Conservation (phyloP, 2,797 vertebrate genomes). For the Hyperoplus lanceolatus region DNA sequence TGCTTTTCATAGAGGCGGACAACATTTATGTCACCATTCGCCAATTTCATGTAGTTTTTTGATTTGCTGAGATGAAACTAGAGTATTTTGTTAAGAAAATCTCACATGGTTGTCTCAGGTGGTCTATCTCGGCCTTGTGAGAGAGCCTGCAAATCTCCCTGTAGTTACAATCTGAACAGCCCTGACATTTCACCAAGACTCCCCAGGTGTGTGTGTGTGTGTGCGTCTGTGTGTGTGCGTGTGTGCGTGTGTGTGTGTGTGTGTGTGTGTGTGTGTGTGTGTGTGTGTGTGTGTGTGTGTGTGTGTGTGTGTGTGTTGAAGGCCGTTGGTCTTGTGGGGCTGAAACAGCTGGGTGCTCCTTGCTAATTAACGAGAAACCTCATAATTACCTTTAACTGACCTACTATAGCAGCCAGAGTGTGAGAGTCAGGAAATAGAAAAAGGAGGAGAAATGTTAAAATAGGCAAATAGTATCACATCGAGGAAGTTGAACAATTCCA, state of each 20-base stretch:
- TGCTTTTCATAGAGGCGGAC: neutral
- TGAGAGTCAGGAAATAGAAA: conserved; percentile 21
- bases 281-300: conserved; percentile 8
- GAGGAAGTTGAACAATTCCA: neutral
- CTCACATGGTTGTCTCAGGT: conserved; percentile 36
- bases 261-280: conserved; percentile 42
- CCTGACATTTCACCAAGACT: conserved; percentile 79
- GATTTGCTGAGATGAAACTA: neutral
- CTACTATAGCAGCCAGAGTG: conserved; percentile 68
- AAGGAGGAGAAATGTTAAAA: conserved; percentile 28
- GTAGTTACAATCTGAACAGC: conserved; percentile 81
- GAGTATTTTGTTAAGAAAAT: neutral
- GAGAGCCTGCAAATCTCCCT: conserved; percentile 77
- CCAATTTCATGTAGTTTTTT: neutral
- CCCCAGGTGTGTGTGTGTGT: conserved; percentile 67
- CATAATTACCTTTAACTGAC: conserved; percentile 83
- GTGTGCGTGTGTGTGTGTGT: conserved; percentile 21
- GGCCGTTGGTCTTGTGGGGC: conserved; percentile 79
- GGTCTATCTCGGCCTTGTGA: conserved; percentile 74
- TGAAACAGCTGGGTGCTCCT: conserved; percentile 84
- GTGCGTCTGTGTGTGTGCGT: conserved; percentile 15
- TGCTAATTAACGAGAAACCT: conserved; percentile 82
- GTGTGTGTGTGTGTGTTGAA: conserved; percentile 46
- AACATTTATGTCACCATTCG: neutral
- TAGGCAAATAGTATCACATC: conserved; percentile 42